Conservation (phyloP, 2,797 vertebrate genomes). For the Apogon talboti region DNA sequence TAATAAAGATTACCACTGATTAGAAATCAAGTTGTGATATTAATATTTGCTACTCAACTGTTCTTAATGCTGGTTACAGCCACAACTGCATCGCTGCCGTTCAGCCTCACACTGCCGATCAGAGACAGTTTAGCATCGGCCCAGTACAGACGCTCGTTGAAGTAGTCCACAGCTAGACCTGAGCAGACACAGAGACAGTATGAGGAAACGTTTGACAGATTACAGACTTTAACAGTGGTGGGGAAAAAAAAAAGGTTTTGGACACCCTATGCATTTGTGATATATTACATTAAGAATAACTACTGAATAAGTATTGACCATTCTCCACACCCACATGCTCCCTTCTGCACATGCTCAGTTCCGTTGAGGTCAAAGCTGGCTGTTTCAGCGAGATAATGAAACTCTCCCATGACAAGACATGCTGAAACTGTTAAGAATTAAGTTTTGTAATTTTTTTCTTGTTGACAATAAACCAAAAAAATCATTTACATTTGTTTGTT, state of each 20-base stretch:
- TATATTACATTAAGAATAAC: too few relatives aligned
- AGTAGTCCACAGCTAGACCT: slow-evolving; percentile 96
- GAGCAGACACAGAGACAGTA: slow-evolving; percentile 24
- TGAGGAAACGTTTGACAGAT: slow-evolving; percentile 5
- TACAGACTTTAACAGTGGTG: not conserved
- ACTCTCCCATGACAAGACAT: too few relatives aligned
- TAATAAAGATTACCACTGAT: not conserved
- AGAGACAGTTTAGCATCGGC: slow-evolving; percentile 95
- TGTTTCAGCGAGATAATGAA: too few relatives aligned
- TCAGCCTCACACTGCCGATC: slow-evolving; percentile 94
- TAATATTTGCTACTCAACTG: slow-evolving; percentile 80
- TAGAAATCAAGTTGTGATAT: not conserved
- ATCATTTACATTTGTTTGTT: too few relatives aligned
- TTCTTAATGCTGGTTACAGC: slow-evolving; percentile 90
- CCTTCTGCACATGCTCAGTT: too few relatives aligned
- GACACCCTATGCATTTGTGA: not conserved
- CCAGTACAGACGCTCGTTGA: slow-evolving; percentile 98
- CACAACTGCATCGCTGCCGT: slow-evolving; percentile 91
- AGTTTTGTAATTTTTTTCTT: too few relatives aligned
- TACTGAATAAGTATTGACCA: too few relatives aligned
- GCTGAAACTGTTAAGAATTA: too few relatives aligned
- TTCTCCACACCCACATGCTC: too few relatives aligned
- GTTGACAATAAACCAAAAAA: too few relatives aligned
- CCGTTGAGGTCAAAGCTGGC: too few relatives aligned
- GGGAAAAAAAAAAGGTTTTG: not conserved